Conservation (phyloP, 2,113 vertebrate genomes). For the Malurus cyaneus region DNA sequence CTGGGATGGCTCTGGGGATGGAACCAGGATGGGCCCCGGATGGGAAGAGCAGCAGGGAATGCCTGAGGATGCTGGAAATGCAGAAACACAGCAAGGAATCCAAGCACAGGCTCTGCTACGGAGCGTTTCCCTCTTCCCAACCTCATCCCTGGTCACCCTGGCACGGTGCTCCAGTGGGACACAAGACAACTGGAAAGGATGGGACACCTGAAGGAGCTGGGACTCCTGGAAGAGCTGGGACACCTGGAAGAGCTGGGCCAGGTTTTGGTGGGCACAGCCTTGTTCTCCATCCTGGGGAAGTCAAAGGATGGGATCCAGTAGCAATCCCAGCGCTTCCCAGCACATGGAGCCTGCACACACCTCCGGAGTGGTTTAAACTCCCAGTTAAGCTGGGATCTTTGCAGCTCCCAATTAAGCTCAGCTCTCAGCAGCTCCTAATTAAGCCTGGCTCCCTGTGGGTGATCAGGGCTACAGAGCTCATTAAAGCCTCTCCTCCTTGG, state of each 20-base stretch:
- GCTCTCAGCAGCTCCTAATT: constrained; percentile 18
- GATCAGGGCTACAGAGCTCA: not conserved
- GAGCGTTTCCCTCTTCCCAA: not conserved
- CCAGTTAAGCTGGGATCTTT: not conserved
- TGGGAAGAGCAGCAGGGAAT: not conserved
- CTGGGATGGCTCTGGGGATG: not conserved
- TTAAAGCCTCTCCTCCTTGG: constrained; percentile 28
- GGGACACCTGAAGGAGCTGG: too few relatives aligned
- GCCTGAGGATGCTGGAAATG: not conserved
- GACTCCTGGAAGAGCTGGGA: too few relatives aligned
- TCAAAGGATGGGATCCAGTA: not conserved
- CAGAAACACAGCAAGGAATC: not conserved
- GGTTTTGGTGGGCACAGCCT: rapidly evolving
- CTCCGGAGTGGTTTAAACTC: not conserved
- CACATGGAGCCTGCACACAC: not conserved
- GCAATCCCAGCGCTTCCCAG: not conserved
- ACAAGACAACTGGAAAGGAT: not conserved
- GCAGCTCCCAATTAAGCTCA: not conserved
- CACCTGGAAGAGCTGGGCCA: too few relatives aligned
- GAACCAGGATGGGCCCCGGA: not conserved
- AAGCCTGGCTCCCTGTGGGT: not conserved
- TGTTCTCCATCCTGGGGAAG: not conserved
- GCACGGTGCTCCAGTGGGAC: rapidly evolving
- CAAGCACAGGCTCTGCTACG: not conserved
- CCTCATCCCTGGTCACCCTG: rapidly evolving